Evolutionary conservation across 2,888 invertebrate species (phyloP).

Genomic region (Pharmacophagus antenor): DNA sequence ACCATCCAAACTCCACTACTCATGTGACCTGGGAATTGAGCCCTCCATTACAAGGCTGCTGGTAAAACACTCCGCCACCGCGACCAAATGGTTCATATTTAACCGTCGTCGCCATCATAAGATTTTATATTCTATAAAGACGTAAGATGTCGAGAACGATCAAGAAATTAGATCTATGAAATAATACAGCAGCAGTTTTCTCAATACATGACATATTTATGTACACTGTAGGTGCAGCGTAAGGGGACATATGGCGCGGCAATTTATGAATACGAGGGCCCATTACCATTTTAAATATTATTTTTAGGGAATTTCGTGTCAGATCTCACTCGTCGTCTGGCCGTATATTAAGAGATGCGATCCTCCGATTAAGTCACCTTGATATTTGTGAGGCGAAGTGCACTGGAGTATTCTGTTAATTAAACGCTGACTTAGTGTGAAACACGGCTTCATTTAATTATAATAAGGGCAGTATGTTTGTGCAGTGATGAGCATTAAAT

Average conservation of each 20-base stretch:
- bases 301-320: constrained; percentile 81
- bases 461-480: constrained; percentile 24
- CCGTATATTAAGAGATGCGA: constrained; percentile 79
- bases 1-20: no score
- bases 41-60: no score
- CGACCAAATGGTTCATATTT: neutral
- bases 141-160: constrained; percentile 43
- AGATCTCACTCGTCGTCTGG: constrained; percentile 77
- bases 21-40: no score
- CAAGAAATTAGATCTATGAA: constrained; percentile 52
- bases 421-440: constrained; percentile 55
- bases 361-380: constrained; percentile 75
- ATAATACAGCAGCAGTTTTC: constrained; percentile 63
- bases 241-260: constrained; percentile 77
- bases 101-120: neutral
- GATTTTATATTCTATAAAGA: constrained; percentile 5
- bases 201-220: constrained; percentile 80
- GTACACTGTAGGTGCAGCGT: constrained; percentile 77
- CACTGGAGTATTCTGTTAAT: constrained; percentile 71
- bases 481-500: constrained; percentile 24
- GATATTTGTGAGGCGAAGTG: constrained; percentile 62
- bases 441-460: constrained; percentile 34
- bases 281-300: constrained; percentile 82
- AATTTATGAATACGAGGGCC: constrained; percentile 78
- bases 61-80: no score